These are phyloP conservation scores for Hemiprocne comata DNA, from an alignment of 2,113 vertebrate genomes.

Conservation along the genomic window DNA sequence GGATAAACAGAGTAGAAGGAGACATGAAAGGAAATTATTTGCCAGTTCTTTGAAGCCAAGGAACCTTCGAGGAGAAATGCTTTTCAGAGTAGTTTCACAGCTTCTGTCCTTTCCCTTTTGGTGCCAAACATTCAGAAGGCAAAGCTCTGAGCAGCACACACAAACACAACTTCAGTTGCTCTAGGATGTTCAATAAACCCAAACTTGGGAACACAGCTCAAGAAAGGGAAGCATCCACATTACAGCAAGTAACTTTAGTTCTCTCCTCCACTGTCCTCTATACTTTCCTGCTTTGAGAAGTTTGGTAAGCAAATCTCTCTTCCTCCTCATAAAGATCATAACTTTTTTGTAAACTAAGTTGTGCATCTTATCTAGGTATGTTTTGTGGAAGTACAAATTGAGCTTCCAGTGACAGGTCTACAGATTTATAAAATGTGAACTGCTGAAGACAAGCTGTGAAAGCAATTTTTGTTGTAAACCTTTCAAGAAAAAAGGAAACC, in stretches of 20 bases:
- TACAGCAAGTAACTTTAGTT: neutral
- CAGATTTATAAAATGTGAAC: neutral
- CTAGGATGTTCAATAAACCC: neutral
- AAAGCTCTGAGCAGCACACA: neutral
- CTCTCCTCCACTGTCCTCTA: neutral
- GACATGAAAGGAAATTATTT: conserved; percentile 7
- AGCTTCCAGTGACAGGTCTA: neutral
- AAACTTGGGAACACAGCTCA: neutral
- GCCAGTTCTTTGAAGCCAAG: neutral
- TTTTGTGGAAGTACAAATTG: neutral
- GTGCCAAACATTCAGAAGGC: neutral
- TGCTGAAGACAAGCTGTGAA: neutral
- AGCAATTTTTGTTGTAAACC: neutral
- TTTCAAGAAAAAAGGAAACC: neutral
- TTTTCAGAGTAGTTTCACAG: neutral
- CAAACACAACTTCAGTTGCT: neutral
- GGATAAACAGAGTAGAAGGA: neutral
- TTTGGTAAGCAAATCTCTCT: neutral
- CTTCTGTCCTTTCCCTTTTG: neutral
- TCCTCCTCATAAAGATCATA: neutral
- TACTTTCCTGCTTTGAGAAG: neutral
- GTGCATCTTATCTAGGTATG: neutral
- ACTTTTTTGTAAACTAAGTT: neutral
- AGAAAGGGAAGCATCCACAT: neutral
- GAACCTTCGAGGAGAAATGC: neutral